Conservation (phyloP, 2,888 invertebrate genomes). For the Sphinx pinastri region DNA sequence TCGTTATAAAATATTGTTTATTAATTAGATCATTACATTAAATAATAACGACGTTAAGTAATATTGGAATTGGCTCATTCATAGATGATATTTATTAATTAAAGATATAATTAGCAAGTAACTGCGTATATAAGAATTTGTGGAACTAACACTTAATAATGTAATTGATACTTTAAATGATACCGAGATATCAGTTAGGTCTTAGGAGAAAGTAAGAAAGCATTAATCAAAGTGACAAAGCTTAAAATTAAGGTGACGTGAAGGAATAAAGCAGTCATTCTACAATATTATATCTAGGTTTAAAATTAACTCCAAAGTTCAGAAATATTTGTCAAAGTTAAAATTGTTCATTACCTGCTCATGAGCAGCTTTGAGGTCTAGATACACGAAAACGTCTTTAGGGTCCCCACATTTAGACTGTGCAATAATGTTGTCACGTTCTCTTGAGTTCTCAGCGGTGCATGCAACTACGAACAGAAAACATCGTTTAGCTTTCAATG, state of each 20-base stretch:
- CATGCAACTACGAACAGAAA: slow-evolving; percentile 61
- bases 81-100: neutral
- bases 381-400: slow-evolving; percentile 68
- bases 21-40: neutral
- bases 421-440: slow-evolving; percentile 64
- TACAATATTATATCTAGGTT: neutral
- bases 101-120: neutral
- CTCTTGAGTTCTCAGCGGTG: slow-evolving; percentile 54
- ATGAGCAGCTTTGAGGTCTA: slow-evolving; percentile 61
- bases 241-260: neutral
- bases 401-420: slow-evolving; percentile 72
- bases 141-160: neutral
- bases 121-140: neutral
- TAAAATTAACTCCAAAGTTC: neutral
- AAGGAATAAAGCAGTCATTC: neutral
- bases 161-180: neutral
- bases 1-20: neutral
- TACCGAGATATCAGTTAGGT: neutral
- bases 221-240: neutral
- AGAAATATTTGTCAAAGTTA: neutral
- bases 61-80: neutral
- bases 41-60: neutral
- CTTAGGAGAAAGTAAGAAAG: neutral
- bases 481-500: neutral
- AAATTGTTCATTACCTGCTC: slow-evolving; percentile 60